Percentiles rank a stretch among this genome's conserved stretches.
Evolutionary conservation across 1,140 invertebrate genomes (phyloP).

Genomic region (Brachionus paranguensis): DNA sequence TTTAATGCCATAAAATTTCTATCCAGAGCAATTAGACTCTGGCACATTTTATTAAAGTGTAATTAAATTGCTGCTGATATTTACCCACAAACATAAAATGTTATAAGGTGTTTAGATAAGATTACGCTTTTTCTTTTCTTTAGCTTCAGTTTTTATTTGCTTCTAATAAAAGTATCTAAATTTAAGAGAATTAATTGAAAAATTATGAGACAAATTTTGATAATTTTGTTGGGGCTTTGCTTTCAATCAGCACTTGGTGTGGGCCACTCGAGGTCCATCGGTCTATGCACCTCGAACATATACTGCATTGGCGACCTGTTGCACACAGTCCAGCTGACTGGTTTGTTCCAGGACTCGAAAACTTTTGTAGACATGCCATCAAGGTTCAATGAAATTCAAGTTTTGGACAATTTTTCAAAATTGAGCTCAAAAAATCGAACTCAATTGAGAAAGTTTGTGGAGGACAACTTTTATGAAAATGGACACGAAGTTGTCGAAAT

Average conservation of each 20-base stretch:
- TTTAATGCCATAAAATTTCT: background rate
- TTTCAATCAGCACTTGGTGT: background rate
- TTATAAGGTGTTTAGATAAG: background rate
- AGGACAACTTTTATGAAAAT: constrained; percentile 2
- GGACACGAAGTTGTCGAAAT: background rate
- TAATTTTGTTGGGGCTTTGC: background rate
- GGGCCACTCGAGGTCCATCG: background rate
- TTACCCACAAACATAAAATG: background rate
- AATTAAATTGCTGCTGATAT: background rate
- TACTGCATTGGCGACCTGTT: constrained; percentile 23
- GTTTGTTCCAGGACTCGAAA: constrained; percentile 31
- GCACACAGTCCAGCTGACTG: constrained; percentile 19
- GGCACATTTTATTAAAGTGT: background rate
- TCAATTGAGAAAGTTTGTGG: background rate
- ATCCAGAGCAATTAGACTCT: background rate
- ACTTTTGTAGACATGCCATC: constrained; percentile 33
- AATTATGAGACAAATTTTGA: background rate
- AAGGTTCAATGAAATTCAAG: background rate
- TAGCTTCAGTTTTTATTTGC: background rate
- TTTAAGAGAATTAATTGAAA: background rate
- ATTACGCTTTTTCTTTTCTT: background rate
- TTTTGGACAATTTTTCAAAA: background rate
- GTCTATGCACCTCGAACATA: background rate
- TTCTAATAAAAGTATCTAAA: background rate
- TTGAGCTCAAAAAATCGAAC: background rate